Conservation (phyloP, 2,888 invertebrate genomes). For the Abscondita cerata region DNA sequence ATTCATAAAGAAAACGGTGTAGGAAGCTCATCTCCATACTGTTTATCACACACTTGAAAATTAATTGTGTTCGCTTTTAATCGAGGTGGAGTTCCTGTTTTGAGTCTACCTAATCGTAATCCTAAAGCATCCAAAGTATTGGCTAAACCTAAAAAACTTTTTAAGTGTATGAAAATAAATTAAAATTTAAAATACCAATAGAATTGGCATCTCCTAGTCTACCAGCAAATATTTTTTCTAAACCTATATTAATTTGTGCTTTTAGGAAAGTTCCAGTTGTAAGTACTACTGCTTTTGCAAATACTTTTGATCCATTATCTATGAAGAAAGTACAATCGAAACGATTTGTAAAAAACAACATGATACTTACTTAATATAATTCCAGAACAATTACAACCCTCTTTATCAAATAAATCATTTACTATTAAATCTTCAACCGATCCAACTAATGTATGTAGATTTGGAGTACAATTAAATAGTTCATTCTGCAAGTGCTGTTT, state of each 20-base stretch:
- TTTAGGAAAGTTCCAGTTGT: slow-evolving; percentile 90
- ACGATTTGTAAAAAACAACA: no score
- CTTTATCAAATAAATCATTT: no score
- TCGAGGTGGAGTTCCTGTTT: slow-evolving; percentile 89
- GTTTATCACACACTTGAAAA: slow-evolving; percentile 64
- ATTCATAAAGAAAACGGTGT: slow-evolving; percentile 81
- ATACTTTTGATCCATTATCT: slow-evolving; percentile 66
- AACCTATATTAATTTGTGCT: slow-evolving; percentile 84
- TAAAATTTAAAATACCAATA: slow-evolving; percentile 55
- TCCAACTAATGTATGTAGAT: slow-evolving; percentile 72
- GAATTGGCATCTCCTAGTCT: slow-evolving; percentile 81
- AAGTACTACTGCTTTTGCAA: slow-evolving; percentile 73
- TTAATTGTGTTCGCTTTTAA: slow-evolving; percentile 73
- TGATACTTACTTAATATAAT: slow-evolving; percentile 60
- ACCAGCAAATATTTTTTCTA: slow-evolving; percentile 78
- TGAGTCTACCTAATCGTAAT: slow-evolving; percentile 79
- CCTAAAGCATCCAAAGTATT: slow-evolving; percentile 73
- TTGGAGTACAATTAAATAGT: slow-evolving; percentile 66
- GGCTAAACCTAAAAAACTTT: slow-evolving; percentile 65
- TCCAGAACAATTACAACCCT: slow-evolving; percentile 57
- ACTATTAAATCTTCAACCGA: slow-evolving; percentile 81
- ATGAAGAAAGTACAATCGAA: slow-evolving; percentile 8
- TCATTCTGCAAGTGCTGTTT: slow-evolving; percentile 77
- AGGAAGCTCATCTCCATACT: slow-evolving; percentile 71
- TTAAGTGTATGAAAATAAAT: neutral